phyloP scores from a whole-genome alignment of 2,113 vertebrate genomes.

The Aegithalos caudatus region DNA sequence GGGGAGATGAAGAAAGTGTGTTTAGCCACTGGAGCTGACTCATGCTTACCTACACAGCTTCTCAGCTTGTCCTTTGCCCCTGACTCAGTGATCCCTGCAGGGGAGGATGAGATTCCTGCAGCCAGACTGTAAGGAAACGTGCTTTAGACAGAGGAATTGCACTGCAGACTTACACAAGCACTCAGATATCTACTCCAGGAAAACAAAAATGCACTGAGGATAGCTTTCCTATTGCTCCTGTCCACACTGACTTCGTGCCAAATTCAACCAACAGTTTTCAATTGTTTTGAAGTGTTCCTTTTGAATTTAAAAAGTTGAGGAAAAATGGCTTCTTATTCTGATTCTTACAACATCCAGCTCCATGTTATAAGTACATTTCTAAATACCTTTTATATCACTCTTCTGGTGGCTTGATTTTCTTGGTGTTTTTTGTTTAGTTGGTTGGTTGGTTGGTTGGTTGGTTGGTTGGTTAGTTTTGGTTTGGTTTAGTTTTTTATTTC shows the following conservation, averaged over 20 bases:
- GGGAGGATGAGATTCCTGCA: neutral
- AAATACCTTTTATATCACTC: neutral
- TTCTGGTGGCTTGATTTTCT: neutral
- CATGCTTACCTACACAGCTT: neutral
- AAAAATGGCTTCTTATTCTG: neutral
- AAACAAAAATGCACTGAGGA: neutral
- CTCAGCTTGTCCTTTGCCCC: fast-evolving
- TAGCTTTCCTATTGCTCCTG: neutral
- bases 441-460: no score
- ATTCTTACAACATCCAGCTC: neutral
- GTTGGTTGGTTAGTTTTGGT: neutral
- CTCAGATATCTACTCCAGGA: neutral
- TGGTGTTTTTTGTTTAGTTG: neutral
- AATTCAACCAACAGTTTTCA: neutral
- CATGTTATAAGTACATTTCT: neutral
- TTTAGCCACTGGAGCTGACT: neutral
- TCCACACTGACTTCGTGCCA: neutral
- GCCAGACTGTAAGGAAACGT: neutral
- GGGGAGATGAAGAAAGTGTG: neutral
- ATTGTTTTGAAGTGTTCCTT: neutral
- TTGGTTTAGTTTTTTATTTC: neutral
- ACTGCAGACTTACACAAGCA: neutral
- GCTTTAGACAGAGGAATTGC: neutral
- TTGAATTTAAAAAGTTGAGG: neutral
- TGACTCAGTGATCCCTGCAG: neutral